Conservation (phyloP, 1,140 invertebrate species). For the Parasteatoda tepidariorum region DNA sequence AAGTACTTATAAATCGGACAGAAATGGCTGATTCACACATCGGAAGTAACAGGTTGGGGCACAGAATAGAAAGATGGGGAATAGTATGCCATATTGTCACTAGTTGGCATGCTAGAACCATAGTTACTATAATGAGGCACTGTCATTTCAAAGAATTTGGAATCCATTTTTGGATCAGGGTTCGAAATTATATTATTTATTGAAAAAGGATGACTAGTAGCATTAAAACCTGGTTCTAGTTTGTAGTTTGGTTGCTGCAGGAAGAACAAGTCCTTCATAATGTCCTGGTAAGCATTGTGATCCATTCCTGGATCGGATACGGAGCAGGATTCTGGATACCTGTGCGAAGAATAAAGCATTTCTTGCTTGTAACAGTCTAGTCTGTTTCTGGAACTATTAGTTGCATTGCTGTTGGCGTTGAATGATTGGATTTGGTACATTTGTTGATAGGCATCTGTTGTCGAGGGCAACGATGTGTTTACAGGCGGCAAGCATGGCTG, state of each 20-base stretch:
- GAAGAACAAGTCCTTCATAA: slow-evolving; percentile 53
- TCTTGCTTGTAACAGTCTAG: not conserved
- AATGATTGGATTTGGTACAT: slow-evolving; percentile 1
- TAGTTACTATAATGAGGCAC: slow-evolving; percentile 4
- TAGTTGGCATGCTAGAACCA: slow-evolving; percentile 73
- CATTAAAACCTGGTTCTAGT: slow-evolving; percentile 67
- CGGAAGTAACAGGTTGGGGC: not conserved
- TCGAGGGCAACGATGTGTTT: not conserved
- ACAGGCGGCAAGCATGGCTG: not conserved
- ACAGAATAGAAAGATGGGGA: not conserved
- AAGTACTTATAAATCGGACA: too few species aligned
- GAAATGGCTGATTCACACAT: too few species aligned
- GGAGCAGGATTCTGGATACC: slow-evolving; percentile 31
- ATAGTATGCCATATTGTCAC: slow-evolving; percentile 69
- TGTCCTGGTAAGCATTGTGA: slow-evolving; percentile 60
- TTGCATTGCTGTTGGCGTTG: not conserved
- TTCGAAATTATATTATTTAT: slow-evolving; percentile 84
- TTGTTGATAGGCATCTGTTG: not conserved
- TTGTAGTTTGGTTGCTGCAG: slow-evolving; percentile 63
- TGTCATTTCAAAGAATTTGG: slow-evolving; percentile 71
- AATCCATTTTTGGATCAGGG: slow-evolving; percentile 77
- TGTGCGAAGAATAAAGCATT: slow-evolving; percentile 10
- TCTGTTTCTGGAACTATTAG: slow-evolving; percentile 15
- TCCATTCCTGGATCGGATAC: slow-evolving; percentile 65
- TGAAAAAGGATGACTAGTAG: slow-evolving; percentile 86